Base-by-base conservation (phyloP, 2,113 vertebrate genomes). In the Macroglossus sobrinus region DNA sequence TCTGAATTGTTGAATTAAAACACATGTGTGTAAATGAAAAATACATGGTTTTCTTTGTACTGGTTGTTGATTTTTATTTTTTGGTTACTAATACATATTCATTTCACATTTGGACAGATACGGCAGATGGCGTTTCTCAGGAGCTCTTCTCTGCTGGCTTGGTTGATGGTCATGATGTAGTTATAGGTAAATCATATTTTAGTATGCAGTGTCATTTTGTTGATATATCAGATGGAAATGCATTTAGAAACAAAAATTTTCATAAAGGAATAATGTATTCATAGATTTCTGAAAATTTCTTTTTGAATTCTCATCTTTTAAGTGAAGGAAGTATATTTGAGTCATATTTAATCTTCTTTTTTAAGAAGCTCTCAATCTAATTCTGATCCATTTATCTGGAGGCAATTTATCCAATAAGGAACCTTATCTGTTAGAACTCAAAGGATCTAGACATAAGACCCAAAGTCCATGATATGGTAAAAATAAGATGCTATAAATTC, bases 111-210 rank as follows among this genome's bases (percentile, higher is more conserved):
- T 98, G 98, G 87, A 98, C 98, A 99, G 99, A 99, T 98, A 99
- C 99, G 21, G 99, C 99, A 97, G 99, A 99, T 95, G 99, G 99
- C 8, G 99, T 99, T 98, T 99, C 99, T 98, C 99, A 99, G 98
- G 99, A 99, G 97, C 99, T 99, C 97, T 99, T 99, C 98, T 99
- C 99, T 66, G 99, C 99, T 89, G 99, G 99, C 97, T 98, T 99
- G 93, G 99, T 99, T 98, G 99, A 99, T 89, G 99, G 99, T 82
- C 99, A 99, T 45, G 99, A 99, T 98, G 99, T 99, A 98, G 99
- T 99, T 98, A 98, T 99, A 98, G 99, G 99, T 99, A 99, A 99
- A 98, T 98, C 97, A 98, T 94, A 96, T 98, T 98, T 98, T 98
- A 94, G 82, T 97, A 98, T 98, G 92, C 93, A 96, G 84, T 98